phyloP scores from a whole-genome alignment of 2,888 invertebrate genomes.

The Sarcophaga caerulescens region DNA sequence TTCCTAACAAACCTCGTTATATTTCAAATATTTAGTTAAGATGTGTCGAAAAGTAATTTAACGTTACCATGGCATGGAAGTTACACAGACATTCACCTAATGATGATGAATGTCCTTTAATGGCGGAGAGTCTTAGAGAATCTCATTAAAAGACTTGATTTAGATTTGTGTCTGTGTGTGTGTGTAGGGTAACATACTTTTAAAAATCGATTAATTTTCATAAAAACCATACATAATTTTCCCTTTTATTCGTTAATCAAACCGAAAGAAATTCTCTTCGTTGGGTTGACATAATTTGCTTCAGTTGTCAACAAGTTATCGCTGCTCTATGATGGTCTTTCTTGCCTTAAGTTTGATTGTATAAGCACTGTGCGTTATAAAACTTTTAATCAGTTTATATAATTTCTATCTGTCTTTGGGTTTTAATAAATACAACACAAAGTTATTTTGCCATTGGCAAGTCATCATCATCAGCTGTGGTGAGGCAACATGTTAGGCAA shows the following conservation, averaged over 20 bases:
- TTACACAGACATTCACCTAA: neutral
- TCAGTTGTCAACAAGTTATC: neutral
- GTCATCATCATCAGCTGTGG: neutral
- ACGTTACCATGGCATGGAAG: neutral
- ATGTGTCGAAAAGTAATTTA: neutral
- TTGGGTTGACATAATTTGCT: conserved; percentile 2
- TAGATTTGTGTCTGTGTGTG: neutral
- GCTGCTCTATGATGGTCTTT: neutral
- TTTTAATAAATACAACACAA: neutral
- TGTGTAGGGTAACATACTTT: neutral
- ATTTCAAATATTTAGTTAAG: neutral
- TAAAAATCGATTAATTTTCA: conserved; percentile 41
- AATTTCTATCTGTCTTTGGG: neutral
- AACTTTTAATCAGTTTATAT: neutral
- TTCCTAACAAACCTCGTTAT: no score
- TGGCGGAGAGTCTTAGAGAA: neutral
- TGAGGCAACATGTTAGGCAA: neutral
- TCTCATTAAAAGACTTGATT: conserved; percentile 4
- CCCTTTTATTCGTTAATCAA: neutral
- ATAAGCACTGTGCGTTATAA: neutral
- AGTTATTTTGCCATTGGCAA: neutral
- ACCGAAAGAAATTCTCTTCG: neutral
- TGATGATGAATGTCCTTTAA: conserved; percentile 37
- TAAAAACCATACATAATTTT: no score
- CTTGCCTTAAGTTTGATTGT: neutral